Conservation (phyloP, 1,140 invertebrate species). For the Chlorops oryzae region DNA sequence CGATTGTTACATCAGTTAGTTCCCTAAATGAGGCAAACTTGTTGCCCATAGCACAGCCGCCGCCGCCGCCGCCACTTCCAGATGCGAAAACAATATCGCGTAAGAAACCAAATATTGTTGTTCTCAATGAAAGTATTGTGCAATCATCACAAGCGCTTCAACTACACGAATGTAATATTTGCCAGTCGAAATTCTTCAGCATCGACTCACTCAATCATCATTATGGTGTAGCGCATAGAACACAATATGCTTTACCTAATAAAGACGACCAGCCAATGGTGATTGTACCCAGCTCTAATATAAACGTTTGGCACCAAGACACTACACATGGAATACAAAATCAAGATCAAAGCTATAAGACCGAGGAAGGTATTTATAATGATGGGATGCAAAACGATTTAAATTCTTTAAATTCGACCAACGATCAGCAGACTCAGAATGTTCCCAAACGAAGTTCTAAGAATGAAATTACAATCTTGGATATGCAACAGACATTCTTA, state of each 20-base stretch:
- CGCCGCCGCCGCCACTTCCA: background rate
- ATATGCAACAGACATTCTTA: too few relatives aligned
- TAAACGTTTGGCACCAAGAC: too few relatives aligned
- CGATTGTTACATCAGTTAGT: constrained; percentile 33
- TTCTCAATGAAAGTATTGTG: constrained; percentile 43
- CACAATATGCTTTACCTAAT: too few relatives aligned
- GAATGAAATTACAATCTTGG: too few relatives aligned
- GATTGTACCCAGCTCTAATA: constrained; percentile 20
- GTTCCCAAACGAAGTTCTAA: too few relatives aligned
- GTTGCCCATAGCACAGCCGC: background rate
- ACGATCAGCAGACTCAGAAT: too few relatives aligned
- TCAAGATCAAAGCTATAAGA: too few relatives aligned
- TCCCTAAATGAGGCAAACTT: too few relatives aligned
- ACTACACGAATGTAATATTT: constrained; percentile 32
- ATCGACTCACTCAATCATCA: constrained; percentile 36
- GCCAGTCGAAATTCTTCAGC: constrained; percentile 36
- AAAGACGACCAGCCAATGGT: constrained; percentile 32
- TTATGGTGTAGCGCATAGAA: constrained; percentile 21
- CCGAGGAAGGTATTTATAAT: too few relatives aligned
- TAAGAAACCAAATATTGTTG: constrained; percentile 40
- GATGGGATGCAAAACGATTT: too few relatives aligned
- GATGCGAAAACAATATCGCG: constrained; percentile 1
- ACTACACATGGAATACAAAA: too few relatives aligned
- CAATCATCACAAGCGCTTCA: constrained; percentile 35
- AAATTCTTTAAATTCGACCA: too few relatives aligned